Evolutionary conservation across 2,113 vertebrate genomes (phyloP).

Genomic region (Phalacrocorax carbo): DNA sequence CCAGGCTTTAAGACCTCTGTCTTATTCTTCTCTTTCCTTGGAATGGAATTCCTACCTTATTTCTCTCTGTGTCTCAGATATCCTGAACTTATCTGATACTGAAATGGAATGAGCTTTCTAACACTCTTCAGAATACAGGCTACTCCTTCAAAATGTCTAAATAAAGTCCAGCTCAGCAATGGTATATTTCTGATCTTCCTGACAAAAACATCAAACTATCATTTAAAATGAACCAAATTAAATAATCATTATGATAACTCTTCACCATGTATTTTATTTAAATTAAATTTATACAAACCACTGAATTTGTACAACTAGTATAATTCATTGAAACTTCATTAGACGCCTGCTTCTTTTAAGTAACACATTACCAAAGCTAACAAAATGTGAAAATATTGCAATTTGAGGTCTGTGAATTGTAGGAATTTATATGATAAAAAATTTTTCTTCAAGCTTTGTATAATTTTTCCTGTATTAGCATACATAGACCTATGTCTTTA

Average conservation of each 20-base stretch:
- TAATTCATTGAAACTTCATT: slow-evolving; percentile 45
- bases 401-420: neutral
- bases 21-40: neutral
- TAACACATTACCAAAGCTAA: neutral
- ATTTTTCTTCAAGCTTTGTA: neutral
- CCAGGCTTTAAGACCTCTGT: neutral
- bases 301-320: slow-evolving; percentile 1
- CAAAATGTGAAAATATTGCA: neutral
- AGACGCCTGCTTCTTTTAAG: slow-evolving; percentile 10
- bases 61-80: neutral
- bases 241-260: neutral
- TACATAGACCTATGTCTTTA: neutral
- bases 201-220: neutral
- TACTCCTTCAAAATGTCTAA: neutral
- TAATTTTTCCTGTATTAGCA: slow-evolving; percentile 3
- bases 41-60: neutral
- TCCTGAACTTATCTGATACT: neutral
- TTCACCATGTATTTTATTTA: slow-evolving; percentile 7
- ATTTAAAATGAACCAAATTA: slow-evolving; percentile 34
- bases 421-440: slow-evolving; percentile 25
- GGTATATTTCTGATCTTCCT: neutral
- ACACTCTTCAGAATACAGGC: neutral
- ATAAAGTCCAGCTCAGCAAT: neutral
- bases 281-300: slow-evolving; percentile 44
- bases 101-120: neutral